These are phyloP conservation scores for Clanis bilineata DNA, from an alignment of 2,888 invertebrate genomes.

Conservation along the genomic window DNA sequence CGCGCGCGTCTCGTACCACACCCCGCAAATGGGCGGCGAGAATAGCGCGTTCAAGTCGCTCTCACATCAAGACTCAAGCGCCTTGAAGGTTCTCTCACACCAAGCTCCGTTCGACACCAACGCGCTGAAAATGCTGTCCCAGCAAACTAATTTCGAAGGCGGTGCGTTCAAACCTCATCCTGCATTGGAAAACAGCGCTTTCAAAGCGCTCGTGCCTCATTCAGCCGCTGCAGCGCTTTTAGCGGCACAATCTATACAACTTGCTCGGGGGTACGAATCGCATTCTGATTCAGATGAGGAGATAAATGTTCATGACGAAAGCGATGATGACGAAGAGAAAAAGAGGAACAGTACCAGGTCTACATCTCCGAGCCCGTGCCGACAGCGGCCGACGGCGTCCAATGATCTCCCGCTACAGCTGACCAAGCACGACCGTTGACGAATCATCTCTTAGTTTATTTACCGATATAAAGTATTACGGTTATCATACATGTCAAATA, in stretches of 20 bases:
- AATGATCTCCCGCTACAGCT: slow-evolving; percentile 85
- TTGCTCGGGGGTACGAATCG: slow-evolving; percentile 75
- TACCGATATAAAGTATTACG: slow-evolving; percentile 59
- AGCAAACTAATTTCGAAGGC: slow-evolving; percentile 59
- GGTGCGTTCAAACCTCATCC: slow-evolving; percentile 71
- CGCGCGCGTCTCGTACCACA: slow-evolving; percentile 84
- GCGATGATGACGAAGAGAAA: slow-evolving; percentile 83
- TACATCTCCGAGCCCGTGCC: slow-evolving; percentile 74
- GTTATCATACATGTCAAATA: slow-evolving; percentile 61
- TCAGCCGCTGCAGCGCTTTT: slow-evolving; percentile 84
- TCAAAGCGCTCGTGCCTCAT: slow-evolving; percentile 88
- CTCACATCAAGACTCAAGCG: slow-evolving; percentile 83
- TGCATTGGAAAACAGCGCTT: slow-evolving; percentile 91
- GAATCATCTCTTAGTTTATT: slow-evolving; percentile 35
- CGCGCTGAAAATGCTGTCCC: slow-evolving; percentile 79
- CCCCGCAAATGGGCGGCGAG: slow-evolving; percentile 92
- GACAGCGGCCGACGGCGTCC: slow-evolving; percentile 44
- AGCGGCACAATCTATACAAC: slow-evolving; percentile 74
- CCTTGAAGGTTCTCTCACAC: slow-evolving; percentile 83
- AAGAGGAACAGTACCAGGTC: slow-evolving; percentile 70
- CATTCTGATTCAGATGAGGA: slow-evolving; percentile 88
- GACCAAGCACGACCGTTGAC: slow-evolving; percentile 87
- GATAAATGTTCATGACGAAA: slow-evolving; percentile 92
- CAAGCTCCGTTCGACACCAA: slow-evolving; percentile 78
- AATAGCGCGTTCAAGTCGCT: slow-evolving; percentile 93